Evolutionary conservation across 2,113 vertebrate genomes (phyloP).

Genomic region (Cyanoramphus novaezelandiae): DNA sequence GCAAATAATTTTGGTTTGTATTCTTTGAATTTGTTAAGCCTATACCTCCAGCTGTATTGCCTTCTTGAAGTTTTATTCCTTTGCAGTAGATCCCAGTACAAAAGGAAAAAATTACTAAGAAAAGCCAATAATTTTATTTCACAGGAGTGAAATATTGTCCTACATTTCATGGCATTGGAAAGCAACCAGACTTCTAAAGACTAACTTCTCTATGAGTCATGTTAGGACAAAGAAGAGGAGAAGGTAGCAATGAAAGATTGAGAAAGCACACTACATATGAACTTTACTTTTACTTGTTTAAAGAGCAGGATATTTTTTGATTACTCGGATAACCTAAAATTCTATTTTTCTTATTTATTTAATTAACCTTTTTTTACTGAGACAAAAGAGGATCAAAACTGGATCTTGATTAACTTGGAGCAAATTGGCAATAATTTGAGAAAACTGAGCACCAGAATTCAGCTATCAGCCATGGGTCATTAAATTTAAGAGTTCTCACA

Average conservation of each 20-base stretch:
- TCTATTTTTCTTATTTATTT: not conserved
- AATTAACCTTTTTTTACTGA: not conserved
- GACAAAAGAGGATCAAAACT: not conserved
- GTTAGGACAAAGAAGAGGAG: not conserved
- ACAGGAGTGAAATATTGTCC: not conserved
- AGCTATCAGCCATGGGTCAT: not conserved
- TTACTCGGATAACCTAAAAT: not conserved
- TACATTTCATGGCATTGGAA: not conserved
- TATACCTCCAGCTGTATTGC: not conserved
- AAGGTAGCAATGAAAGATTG: not conserved
- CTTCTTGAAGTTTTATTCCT: not conserved
- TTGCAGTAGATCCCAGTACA: not conserved
- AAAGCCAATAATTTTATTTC: not conserved
- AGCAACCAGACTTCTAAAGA: not conserved
- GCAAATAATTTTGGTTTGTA: not conserved
- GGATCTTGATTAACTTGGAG: not conserved
- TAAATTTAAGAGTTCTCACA: not conserved
- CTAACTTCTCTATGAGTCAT: not conserved
- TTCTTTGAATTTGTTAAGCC: not conserved
- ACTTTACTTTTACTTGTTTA: not conserved
- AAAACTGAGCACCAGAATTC: not conserved
- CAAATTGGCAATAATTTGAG: not conserved
- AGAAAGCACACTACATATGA: not conserved
- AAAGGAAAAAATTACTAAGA: not conserved
- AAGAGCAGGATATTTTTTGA: not conserved